A percentile compares a stretch with the other conserved stretches of the same genome.
These are phyloP conservation scores for Asarcornis scutulata DNA, from an alignment of 2,113 vertebrate genomes.

Conservation along the genomic window DNA sequence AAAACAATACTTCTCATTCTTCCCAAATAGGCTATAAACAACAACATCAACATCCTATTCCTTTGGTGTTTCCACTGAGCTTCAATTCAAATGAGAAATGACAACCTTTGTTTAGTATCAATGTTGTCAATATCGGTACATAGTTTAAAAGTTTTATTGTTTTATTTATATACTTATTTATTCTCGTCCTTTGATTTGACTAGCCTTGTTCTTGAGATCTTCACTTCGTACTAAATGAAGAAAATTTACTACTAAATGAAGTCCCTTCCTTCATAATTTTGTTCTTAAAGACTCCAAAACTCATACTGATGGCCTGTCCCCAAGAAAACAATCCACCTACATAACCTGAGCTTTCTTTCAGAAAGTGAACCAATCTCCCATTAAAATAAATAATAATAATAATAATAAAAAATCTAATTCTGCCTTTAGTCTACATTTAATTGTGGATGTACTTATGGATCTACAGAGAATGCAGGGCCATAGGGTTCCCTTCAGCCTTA, in stretches of 20 bases:
- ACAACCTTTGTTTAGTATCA: neutral
- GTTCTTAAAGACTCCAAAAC: neutral
- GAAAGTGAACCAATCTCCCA: neutral
- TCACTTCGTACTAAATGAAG: neutral
- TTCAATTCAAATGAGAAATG: neutral
- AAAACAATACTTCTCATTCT: conserved; percentile 10
- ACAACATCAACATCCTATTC: neutral
- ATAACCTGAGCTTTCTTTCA: neutral
- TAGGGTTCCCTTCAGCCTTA: neutral
- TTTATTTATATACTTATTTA: neutral
- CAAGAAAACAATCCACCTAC: neutral
- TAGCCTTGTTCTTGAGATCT: neutral
- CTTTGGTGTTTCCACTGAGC: neutral
- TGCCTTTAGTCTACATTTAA: neutral
- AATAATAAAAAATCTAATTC: neutral
- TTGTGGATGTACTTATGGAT: neutral
- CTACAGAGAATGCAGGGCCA: neutral
- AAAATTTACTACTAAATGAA: neutral
- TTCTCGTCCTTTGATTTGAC: neutral
- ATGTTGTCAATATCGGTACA: neutral
- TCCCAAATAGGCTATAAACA: conserved; percentile 34
- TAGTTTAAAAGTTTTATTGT: neutral
- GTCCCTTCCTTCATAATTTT: neutral
- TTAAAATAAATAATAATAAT: no score
- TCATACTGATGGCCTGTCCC: neutral